Evolutionary conservation across 2,797 vertebrate species (phyloP), one percentile per base, ranked within the genome.

Genomic region (Esox masquinongy): DNA sequence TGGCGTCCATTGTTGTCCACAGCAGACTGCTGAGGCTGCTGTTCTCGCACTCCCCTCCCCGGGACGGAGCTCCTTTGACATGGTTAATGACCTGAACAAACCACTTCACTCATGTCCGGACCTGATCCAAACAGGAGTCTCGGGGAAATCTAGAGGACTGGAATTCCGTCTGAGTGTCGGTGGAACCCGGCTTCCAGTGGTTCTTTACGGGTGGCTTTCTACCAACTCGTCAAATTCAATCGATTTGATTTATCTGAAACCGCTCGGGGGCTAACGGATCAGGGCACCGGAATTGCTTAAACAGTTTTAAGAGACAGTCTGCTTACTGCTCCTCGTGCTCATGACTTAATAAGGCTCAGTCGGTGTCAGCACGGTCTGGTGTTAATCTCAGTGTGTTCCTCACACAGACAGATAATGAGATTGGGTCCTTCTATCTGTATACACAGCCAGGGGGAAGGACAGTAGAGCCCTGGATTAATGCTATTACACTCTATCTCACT

Each of bases 391-490:
- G 73, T 75, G 67, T 64, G 8, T 9, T 31, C 22, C 26, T 7
- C 31, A 34, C 50, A 1, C 16, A 64, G 53, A 11, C 63, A 67
- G 68, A 75, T 81, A 84, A 81, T 75, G 77, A 73, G 78, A 80
- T 77, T 84, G 78, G 43, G 68, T 5, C 50, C 50, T n/a, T 5
- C 50, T 53, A 53, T n/a, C 56, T 77, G 68, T 43, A 78, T 80
- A 79, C 69, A 73, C 75, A 80, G 79, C 74, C 77, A 73, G 49
- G 26, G 15, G 68, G 76, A 43, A 80, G 74, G 71, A 68, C 72
- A 77, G 66, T 49, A 64, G 68, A 43, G 67, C 63, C 26, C 69
- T 66, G 59, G 77, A 85, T 85, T 83, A 85, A 80, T 76, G 63
- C 72, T 34, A 81, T 84, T 80, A 85, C 29, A 63, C 79, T 71